These are phyloP conservation scores for Nanorana parkeri DNA, from an alignment of 2,113 vertebrate species.

Conservation along the genomic window DNA sequence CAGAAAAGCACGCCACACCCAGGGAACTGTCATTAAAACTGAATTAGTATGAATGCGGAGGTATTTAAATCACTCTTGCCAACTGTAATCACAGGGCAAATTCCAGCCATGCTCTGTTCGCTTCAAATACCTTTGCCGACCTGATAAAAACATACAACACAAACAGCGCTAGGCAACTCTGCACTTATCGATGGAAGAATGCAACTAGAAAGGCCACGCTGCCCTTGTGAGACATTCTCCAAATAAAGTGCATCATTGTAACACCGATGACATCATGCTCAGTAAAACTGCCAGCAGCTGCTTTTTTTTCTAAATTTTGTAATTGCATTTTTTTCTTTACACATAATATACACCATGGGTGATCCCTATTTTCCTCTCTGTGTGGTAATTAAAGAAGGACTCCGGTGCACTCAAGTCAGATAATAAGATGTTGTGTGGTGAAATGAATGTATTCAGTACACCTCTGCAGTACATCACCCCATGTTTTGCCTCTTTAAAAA, in stretches of 20 bases:
- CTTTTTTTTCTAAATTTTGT: background rate
- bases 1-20: constrained; percentile 80
- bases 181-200: constrained; percentile 27
- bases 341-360: constrained; percentile 34
- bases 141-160: constrained; percentile 3
- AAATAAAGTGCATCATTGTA: background rate
- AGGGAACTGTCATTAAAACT: constrained; percentile 73
- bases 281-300: constrained; percentile 14
- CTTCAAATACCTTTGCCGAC: constrained; percentile 18
- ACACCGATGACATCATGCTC: constrained; percentile 16
- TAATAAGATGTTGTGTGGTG: too few relatives aligned
- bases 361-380: background rate
- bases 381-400: background rate
- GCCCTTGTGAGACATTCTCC: background rate
- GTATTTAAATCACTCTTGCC: constrained; percentile 55
- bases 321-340: constrained; percentile 30
- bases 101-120: constrained; percentile 42
- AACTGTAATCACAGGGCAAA: constrained; percentile 57
- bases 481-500: too few relatives aligned
- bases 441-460: too few relatives aligned
- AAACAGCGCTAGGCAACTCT: constrained; percentile 6
- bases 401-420: too few relatives aligned
- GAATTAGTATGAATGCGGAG: constrained; percentile 63
- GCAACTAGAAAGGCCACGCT: background rate
- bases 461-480: too few relatives aligned